Conservation (phyloP, 2,797 vertebrate species). For the Poecilia picta region DNA sequence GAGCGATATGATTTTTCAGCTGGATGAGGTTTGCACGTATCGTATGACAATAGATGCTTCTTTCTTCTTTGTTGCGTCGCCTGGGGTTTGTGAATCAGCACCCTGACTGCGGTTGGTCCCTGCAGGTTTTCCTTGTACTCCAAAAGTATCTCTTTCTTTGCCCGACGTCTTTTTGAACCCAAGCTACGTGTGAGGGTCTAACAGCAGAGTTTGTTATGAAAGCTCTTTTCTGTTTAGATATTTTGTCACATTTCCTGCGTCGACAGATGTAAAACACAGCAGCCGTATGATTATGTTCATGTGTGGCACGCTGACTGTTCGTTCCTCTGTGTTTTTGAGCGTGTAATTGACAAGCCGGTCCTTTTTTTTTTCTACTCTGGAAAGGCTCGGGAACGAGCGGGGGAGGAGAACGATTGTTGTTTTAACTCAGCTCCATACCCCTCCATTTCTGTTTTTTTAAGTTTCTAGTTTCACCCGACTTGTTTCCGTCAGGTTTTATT, state of each 20-base stretch:
- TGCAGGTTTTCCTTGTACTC: conserved; percentile 38
- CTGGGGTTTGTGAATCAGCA: conserved; percentile 29
- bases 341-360: conserved; percentile 68
- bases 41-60: conserved; percentile 12
- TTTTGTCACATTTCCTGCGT: conserved; percentile 44
- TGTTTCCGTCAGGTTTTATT: conserved; percentile 82
- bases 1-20: background rate
- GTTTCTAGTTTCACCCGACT: conserved; percentile 83
- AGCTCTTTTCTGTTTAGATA: conserved; percentile 32
- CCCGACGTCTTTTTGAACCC: conserved; percentile 57
- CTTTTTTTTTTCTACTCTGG: conserved; percentile 19
- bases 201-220: conserved; percentile 32
- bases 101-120: conserved; percentile 24
- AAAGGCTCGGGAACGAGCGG: conserved; percentile 46
- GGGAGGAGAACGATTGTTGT: conserved; percentile 65
- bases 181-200: conserved; percentile 38
- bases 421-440: conserved; percentile 61
- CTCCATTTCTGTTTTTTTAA: conserved; percentile 79
- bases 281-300: conserved; percentile 32
- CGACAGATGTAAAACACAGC: conserved; percentile 43
- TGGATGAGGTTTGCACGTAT: conserved; percentile 5
- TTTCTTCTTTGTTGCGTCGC: conserved; percentile 19
- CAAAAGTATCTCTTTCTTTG: conserved; percentile 52
- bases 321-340: conserved; percentile 65
- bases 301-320: conserved; percentile 54